phyloP scores from a whole-genome alignment of 2,797 vertebrate species.

The Smutsia gigantea region DNA sequence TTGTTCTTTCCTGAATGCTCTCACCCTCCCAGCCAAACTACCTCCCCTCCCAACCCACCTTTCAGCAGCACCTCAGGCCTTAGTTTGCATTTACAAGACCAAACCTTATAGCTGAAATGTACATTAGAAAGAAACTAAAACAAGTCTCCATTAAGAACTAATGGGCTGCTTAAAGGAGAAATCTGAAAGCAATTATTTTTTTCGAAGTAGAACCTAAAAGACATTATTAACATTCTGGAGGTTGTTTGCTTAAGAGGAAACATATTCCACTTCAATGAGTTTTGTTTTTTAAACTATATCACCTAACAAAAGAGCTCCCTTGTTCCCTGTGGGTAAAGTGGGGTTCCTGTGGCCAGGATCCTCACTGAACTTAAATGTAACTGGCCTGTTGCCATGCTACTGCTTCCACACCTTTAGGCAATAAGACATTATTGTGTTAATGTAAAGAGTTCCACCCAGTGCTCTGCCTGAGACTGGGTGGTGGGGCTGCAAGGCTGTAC shows the following conservation, averaged over 20 bases:
- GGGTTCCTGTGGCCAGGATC: no score
- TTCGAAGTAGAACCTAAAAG: constrained; percentile 62
- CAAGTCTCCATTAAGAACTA: constrained; percentile 48
- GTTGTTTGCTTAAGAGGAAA: constrained; percentile 65
- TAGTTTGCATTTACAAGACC: constrained; percentile 51
- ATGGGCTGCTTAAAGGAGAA: constrained; percentile 57
- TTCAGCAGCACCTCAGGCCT: background rate
- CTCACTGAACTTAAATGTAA: no score
- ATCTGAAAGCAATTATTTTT: constrained; percentile 65
- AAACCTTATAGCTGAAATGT: constrained; percentile 48
- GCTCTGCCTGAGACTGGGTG: no score
- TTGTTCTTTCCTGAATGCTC: background rate
- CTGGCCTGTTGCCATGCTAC: no score
- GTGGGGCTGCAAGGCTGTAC: no score
- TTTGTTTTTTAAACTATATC: constrained; percentile 65
- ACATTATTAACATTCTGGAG: constrained; percentile 69
- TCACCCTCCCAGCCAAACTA: background rate
- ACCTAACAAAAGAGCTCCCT: constrained; percentile 72
- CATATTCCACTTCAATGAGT: constrained; percentile 59
- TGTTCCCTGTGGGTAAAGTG: constrained; percentile 62
- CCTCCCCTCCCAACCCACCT: background rate
- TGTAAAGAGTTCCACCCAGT: no score
- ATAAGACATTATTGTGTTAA: no score
- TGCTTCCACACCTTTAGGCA: no score
- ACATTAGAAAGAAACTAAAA: constrained; percentile 53